Conservation (phyloP, 2,113 vertebrate species). For the Gavia stellata region DNA sequence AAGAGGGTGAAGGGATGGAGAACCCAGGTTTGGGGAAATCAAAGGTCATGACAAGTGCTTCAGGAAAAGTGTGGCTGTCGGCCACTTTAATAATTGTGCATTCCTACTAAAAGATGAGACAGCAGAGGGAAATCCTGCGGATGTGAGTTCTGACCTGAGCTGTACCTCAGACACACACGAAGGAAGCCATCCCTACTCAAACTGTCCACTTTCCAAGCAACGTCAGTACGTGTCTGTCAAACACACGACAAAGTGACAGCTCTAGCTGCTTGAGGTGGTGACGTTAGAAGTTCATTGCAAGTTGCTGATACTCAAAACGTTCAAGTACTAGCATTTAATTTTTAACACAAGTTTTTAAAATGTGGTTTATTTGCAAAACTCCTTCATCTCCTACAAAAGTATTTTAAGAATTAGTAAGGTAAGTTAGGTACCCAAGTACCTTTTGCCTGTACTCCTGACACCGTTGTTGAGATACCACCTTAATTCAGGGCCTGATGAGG, state of each 20-base stretch:
- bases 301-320: background rate
- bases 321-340: background rate
- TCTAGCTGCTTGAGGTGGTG: background rate
- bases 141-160: background rate
- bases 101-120: background rate
- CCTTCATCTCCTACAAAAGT: background rate
- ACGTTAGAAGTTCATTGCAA: background rate
- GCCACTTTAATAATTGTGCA: background rate
- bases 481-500: background rate
- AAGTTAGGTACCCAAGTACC: background rate
- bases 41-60: background rate
- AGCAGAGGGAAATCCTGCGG: background rate
- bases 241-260: background rate
- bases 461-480: background rate
- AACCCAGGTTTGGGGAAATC: background rate
- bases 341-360: background rate
- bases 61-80: background rate
- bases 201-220: background rate
- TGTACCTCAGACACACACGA: background rate
- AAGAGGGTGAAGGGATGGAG: background rate
- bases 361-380: background rate
- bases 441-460: background rate
- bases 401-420: background rate
- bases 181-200: background rate
- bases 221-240: background rate